Percentiles rank a stretch among this genome's conserved stretches.
Evolutionary conservation across 2,888 invertebrate species (phyloP).

Genomic region (Patella pellucida): DNA sequence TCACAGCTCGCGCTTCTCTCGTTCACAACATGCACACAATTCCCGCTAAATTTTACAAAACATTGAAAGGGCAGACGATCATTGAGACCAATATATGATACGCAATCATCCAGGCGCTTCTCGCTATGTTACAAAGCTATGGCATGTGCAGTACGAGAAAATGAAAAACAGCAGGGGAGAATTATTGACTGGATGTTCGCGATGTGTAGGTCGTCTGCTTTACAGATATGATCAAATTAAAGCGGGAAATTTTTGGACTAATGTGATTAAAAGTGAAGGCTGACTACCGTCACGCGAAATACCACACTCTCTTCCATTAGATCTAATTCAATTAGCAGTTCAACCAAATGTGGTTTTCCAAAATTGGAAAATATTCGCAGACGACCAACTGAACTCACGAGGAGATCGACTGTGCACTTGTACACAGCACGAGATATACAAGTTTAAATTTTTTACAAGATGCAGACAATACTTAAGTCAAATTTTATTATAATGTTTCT

Average conservation of each 20-base stretch:
- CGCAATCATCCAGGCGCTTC: background rate
- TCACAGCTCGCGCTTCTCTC: background rate
- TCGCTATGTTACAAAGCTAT: background rate
- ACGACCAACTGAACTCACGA: too few relatives aligned
- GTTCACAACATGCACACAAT: background rate
- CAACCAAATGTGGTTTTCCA: slow-evolving; percentile 23
- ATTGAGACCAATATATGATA: slow-evolving; percentile 5
- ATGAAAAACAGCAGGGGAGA: background rate
- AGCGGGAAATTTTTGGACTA: background rate
- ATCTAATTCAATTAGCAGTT: slow-evolving; percentile 27
- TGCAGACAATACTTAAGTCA: too few relatives aligned
- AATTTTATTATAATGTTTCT: too few relatives aligned
- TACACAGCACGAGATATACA: too few relatives aligned
- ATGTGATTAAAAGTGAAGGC: slow-evolving; percentile 7
- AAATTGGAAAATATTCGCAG: background rate
- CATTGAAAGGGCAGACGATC: slow-evolving; percentile 6
- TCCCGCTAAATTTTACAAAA: slow-evolving; percentile 7
- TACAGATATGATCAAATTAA: slow-evolving; percentile 7
- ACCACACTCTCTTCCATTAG: slow-evolving; percentile 21
- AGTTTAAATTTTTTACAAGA: too few relatives aligned
- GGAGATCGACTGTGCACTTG: too few relatives aligned
- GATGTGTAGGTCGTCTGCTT: slow-evolving; percentile 1
- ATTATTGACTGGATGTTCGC: background rate
- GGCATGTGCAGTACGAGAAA: background rate
- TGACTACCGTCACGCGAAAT: slow-evolving; percentile 18